These are phyloP conservation scores for Apodemus speciosus DNA, from an alignment of 2,113 vertebrate species.

Conservation along the genomic window DNA sequence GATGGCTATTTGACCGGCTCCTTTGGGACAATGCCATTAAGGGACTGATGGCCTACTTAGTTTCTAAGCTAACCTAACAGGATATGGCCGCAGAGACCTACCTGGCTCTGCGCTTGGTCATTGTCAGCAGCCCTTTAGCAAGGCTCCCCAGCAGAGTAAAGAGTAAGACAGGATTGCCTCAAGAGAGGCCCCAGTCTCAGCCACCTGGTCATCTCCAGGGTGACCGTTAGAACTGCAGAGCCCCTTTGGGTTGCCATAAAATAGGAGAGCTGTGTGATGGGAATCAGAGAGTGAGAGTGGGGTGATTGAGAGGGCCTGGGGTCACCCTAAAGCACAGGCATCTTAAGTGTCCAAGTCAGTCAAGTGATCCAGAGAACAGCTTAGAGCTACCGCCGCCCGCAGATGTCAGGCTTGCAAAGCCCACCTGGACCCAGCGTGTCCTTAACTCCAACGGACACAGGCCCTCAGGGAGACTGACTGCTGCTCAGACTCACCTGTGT, in stretches of 20 bases:
- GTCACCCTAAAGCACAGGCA: neutral
- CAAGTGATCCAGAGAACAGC: neutral
- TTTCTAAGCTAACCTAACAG: neutral
- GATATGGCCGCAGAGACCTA: neutral
- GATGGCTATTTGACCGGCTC: neutral
- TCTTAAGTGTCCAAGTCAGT: neutral
- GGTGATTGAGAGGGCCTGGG: neutral
- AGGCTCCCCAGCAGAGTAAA: neutral
- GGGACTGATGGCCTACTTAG: neutral
- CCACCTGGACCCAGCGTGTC: neutral
- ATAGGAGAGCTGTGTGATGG: neutral
- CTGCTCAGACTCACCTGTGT: too few species aligned
- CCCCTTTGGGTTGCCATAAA: neutral
- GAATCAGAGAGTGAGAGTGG: neutral
- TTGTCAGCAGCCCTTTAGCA: neutral
- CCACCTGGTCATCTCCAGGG: neutral
- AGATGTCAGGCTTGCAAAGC: neutral
- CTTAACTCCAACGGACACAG: neutral
- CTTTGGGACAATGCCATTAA: neutral
- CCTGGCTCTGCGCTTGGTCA: neutral
- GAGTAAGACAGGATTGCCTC: neutral
- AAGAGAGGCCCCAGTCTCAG: neutral
- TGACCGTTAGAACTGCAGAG: neutral
- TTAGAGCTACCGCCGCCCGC: neutral
- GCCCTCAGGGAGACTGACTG: neutral